Evolutionary conservation across 2,888 invertebrate species (phyloP).

Genomic region (Caenorhabditis wallacei): DNA sequence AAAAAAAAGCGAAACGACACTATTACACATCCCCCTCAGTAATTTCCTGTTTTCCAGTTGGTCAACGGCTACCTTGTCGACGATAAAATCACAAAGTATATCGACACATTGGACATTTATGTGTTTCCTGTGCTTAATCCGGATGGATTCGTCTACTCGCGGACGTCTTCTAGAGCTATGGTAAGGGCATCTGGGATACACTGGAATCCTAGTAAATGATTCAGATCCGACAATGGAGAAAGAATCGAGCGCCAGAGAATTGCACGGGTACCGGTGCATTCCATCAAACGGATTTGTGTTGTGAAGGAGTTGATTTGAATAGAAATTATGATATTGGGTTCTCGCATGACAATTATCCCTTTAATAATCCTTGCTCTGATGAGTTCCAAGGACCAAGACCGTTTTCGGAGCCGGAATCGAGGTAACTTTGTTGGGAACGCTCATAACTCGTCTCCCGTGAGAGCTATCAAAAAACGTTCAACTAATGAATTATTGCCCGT

Average conservation of each 20-base stretch:
- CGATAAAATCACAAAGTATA: constrained; percentile 75
- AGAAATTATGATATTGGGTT: constrained; percentile 81
- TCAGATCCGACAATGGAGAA: constrained; percentile 82
- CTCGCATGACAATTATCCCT: constrained; percentile 77
- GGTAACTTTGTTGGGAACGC: constrained; percentile 65
- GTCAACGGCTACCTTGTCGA: constrained; percentile 75
- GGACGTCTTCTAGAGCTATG: constrained; percentile 68
- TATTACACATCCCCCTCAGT: background rate
- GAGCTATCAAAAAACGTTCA: too few species aligned
- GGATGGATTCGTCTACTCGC: constrained; percentile 81
- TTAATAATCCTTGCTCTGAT: constrained; percentile 82
- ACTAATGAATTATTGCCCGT: too few species aligned
- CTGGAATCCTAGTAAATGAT: background rate
- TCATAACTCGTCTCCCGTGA: too few species aligned
- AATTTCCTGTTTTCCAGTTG: constrained; percentile 55
- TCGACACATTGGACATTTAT: constrained; percentile 79
- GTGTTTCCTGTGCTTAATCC: constrained; percentile 82
- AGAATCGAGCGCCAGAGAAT: constrained; percentile 80
- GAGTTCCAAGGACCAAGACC: constrained; percentile 81
- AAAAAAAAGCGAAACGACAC: background rate
- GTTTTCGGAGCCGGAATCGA: constrained; percentile 82
- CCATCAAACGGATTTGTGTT: constrained; percentile 73
- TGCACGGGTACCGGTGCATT: constrained; percentile 78
- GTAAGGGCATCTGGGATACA: constrained; percentile 26
- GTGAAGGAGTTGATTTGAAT: constrained; percentile 82